Evolutionary conservation across 2,888 invertebrate genomes (phyloP), one percentile per base, ranked within the genome.

Genomic region (Leptopterna dolabrata): DNA sequence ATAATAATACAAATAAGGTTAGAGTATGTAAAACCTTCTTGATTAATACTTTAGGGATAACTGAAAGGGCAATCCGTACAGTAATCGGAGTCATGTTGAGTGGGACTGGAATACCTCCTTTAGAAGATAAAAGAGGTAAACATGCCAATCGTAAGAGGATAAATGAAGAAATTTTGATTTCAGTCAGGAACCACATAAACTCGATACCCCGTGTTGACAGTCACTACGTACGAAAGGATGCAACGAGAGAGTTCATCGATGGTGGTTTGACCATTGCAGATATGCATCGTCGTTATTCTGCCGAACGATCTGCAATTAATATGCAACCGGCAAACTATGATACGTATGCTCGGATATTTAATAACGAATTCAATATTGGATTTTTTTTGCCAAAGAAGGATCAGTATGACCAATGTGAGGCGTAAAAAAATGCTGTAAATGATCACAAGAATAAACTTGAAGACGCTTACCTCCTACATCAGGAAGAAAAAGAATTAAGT

Each of bases 161-260:
- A 83, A 88, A 89, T 88, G 89, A 89, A 82, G 90, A 90, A 88
- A 88, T 91, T 83, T 85, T 89, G 87, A 87, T 90, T 76, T 89
- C 89, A 76, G 89, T 90, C 29, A 88, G 90, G 76, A 88, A 90
- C 70, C 91, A 90, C 88, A 91, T 91, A 63, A 90, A 91, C 87
- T 90, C 89, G 29, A 90, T 90, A 76, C 90, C 90, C 76, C 89
- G 89, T 86, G 87, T 90, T 88, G 90, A 90, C 81, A 90, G 90
- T 82, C 91, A 91, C 87, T 91, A 91, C 87, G 85, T 90, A 29
- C 88, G 91, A 86, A 89, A 89, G 71, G 88, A 89, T 45, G 90
- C 90, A 51, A 88, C 76, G 86, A 88, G 90, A 88, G 88, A 90
- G 88, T 91, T 89, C 84, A 90, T 90, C 86, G 91, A 91, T 88